These are phyloP conservation scores for Cyclophora albipunctata DNA, from an alignment of 2,888 invertebrate genomes.

Conservation along the genomic window DNA sequence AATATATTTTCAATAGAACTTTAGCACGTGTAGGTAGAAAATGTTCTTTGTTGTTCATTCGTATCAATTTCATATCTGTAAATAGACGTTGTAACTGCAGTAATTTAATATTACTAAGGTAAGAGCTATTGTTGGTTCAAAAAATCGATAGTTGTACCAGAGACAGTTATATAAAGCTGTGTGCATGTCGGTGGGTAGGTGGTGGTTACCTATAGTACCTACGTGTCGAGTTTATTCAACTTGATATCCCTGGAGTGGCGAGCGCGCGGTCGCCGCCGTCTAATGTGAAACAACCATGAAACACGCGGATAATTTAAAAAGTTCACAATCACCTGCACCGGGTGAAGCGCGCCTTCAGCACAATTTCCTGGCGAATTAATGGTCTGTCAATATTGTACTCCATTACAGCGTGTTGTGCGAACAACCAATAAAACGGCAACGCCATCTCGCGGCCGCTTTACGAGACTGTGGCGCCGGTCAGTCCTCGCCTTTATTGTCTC, in stretches of 20 bases:
- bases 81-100: background rate
- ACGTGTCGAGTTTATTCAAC: conserved; percentile 40
- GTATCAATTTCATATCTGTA: no score
- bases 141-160: conserved; percentile 16
- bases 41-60: no score
- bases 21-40: no score
- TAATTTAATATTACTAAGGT: background rate
- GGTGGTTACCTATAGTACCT: conserved; percentile 8
- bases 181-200: conserved; percentile 14
- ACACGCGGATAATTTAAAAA: conserved; percentile 72
- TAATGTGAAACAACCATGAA: conserved; percentile 57
- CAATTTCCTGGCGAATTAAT: conserved; percentile 74
- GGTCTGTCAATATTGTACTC: conserved; percentile 73
- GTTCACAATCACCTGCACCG: conserved; percentile 70
- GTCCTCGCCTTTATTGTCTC: background rate
- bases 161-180: conserved; percentile 2
- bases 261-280: conserved; percentile 16
- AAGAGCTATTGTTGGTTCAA: conserved; percentile 3
- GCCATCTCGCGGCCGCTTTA: conserved; percentile 63
- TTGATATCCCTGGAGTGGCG: conserved; percentile 32
- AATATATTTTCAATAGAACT: no score
- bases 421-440: conserved; percentile 59
- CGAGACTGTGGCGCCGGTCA: conserved; percentile 40
- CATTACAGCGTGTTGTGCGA: conserved; percentile 68
- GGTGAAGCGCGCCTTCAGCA: conserved; percentile 55